Conservation (phyloP, 2,888 invertebrate species). For the Drosophila kambysellisi region DNA sequence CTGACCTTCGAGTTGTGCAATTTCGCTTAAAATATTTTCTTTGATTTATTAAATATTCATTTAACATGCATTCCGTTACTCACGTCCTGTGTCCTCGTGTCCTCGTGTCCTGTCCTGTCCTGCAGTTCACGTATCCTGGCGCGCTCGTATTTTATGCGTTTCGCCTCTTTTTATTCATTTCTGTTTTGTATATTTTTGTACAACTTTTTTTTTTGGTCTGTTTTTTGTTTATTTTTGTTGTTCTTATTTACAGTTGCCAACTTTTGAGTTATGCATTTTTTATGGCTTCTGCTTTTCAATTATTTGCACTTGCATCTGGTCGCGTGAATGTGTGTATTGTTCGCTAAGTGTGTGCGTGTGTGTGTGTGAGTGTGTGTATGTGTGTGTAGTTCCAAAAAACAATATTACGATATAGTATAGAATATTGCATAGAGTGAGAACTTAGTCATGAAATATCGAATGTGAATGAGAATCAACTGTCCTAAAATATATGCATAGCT, state of each 20-base stretch:
- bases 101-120: constrained; percentile 11
- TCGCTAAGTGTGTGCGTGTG: neutral
- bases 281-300: constrained; percentile 61
- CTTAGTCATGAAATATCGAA: constrained; percentile 29
- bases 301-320: constrained; percentile 65
- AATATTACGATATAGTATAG: constrained; percentile 2
- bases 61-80: constrained; percentile 45
- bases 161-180: constrained; percentile 4
- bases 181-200: constrained; percentile 3
- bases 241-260: constrained; percentile 56
- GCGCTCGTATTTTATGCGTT: constrained; percentile 22
- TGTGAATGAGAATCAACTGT: constrained; percentile 2
- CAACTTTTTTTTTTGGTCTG: neutral
- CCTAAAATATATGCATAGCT: neutral
- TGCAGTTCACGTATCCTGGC: constrained; percentile 25
- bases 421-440: constrained; percentile 22
- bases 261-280: constrained; percentile 62
- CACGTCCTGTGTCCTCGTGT: constrained; percentile 35
- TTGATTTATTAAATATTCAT: constrained; percentile 68
- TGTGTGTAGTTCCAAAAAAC: neutral
- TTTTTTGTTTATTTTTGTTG: constrained; percentile 13
- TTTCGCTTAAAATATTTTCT: constrained; percentile 5
- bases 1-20: neutral
- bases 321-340: constrained; percentile 19
- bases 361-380: constrained; percentile 3